These are phyloP conservation scores for Lagorchestes hirsutus DNA, from an alignment of 2,797 vertebrate species.

Conservation along the genomic window DNA sequence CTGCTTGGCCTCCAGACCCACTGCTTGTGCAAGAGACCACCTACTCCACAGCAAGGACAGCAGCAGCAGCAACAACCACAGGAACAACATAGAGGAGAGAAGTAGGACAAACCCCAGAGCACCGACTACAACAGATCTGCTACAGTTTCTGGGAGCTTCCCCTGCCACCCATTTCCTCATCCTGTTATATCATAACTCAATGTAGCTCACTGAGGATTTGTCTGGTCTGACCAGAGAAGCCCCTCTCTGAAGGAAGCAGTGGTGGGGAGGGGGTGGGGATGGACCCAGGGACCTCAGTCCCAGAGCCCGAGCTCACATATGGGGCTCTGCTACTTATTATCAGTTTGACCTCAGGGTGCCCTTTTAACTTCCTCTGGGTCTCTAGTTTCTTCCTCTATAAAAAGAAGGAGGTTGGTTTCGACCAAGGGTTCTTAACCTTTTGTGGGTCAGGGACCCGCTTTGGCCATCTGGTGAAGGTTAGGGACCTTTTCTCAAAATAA, in stretches of 20 bases:
- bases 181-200: neutral
- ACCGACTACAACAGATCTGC: neutral
- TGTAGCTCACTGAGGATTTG: neutral
- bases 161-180: neutral
- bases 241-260: neutral
- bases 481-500: neutral
- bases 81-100: neutral
- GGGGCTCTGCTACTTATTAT: neutral
- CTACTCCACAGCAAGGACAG: neutral
- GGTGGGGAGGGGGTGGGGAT: neutral
- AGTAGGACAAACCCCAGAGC: neutral
- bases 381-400: neutral
- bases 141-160: neutral
- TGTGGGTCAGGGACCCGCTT: neutral
- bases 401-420: neutral
- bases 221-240: neutral
- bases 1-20: neutral
- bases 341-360: neutral
- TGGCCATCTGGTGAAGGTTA: neutral
- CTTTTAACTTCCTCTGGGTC: slow-evolving; percentile 1
- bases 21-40: neutral
- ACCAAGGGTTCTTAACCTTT: neutral
- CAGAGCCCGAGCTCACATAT: neutral
- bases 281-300: fast-evolving
- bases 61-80: neutral